phyloP scores from a whole-genome alignment of 2,113 vertebrate species.

The Nansenia antarctica region DNA sequence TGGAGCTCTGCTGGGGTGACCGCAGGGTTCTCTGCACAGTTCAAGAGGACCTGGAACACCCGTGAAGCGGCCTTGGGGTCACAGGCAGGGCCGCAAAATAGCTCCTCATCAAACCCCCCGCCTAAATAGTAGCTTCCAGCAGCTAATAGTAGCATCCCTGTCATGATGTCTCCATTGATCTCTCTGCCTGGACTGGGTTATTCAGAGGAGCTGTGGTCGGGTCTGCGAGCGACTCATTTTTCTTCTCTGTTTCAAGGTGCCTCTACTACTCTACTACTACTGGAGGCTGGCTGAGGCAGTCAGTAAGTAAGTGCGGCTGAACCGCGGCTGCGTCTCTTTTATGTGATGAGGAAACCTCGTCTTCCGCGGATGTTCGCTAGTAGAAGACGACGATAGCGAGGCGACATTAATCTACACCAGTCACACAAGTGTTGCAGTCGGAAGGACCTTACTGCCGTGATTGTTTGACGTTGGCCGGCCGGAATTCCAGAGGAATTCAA shows the following conservation, averaged over 20 bases:
- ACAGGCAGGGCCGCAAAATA: constrained; percentile 48
- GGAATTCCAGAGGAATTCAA: neutral
- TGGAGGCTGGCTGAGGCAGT: too few relatives aligned
- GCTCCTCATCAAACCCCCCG: constrained; percentile 35
- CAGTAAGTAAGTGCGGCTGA: neutral
- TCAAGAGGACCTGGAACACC: constrained; percentile 9
- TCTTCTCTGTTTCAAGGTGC: too few relatives aligned
- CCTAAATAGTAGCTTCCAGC: constrained; percentile 47
- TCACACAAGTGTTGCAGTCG: too few relatives aligned
- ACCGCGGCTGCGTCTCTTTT: neutral
- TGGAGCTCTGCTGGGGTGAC: neutral
- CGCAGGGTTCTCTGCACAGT: constrained; percentile 3
- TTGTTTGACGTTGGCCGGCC: neutral
- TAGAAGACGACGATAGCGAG: neutral
- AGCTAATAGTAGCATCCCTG: constrained; percentile 42
- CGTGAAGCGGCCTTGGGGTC: constrained; percentile 35
- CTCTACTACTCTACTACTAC: constrained; percentile 39
- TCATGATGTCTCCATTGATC: constrained; percentile 52
- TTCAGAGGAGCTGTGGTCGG: constrained; percentile 32
- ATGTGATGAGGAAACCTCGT: neutral
- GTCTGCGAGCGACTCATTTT: constrained; percentile 7
- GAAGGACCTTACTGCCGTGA: too few relatives aligned
- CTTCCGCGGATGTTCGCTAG: neutral
- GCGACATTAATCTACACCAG: neutral
- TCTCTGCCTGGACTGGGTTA: constrained; percentile 25